Evolutionary conservation across 1,140 invertebrate species (phyloP).

Genomic region (Chironomus striatipennis): DNA sequence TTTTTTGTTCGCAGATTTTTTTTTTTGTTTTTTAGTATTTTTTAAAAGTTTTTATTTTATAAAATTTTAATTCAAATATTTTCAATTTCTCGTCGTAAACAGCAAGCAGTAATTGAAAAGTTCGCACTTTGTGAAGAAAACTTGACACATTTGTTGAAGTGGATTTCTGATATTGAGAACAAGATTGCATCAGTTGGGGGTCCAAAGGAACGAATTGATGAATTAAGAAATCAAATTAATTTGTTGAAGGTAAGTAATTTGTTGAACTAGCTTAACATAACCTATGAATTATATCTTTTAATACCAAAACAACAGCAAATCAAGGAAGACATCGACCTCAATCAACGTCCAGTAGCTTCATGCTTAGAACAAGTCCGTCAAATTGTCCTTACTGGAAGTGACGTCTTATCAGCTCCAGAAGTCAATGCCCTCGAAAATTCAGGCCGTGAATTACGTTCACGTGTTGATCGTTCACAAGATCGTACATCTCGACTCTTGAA

Average conservation of each 20-base stretch:
- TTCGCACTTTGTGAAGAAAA: constrained; percentile 83
- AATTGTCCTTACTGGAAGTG: constrained; percentile 78
- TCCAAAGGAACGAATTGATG: constrained; percentile 79
- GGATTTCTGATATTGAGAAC: constrained; percentile 79
- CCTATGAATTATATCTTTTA: background rate
- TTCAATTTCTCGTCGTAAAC: constrained; percentile 38
- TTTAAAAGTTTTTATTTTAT: constrained; percentile 24
- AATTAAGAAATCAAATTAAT: constrained; percentile 83
- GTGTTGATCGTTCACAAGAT: constrained; percentile 72
- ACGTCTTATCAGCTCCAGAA: constrained; percentile 83
- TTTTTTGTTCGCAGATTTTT: constrained; percentile 23
- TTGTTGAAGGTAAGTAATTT: constrained; percentile 61
- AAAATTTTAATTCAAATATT: constrained; percentile 29
- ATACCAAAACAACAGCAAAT: constrained; percentile 54
- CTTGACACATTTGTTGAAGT: constrained; percentile 74
- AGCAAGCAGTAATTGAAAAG: constrained; percentile 92
- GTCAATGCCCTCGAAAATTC: constrained; percentile 74
- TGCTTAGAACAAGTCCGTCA: constrained; percentile 88
- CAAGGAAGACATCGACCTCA: constrained; percentile 82
- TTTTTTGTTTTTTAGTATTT: constrained; percentile 19
- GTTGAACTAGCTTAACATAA: background rate
- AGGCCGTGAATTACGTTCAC: constrained; percentile 69
- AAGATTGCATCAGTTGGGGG: constrained; percentile 79
- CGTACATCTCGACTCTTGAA: constrained; percentile 69
- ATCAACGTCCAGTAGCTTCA: constrained; percentile 73